These are phyloP conservation scores for Hippocampus comes DNA, from an alignment of 2,113 vertebrate genomes.

Conservation along the genomic window DNA sequence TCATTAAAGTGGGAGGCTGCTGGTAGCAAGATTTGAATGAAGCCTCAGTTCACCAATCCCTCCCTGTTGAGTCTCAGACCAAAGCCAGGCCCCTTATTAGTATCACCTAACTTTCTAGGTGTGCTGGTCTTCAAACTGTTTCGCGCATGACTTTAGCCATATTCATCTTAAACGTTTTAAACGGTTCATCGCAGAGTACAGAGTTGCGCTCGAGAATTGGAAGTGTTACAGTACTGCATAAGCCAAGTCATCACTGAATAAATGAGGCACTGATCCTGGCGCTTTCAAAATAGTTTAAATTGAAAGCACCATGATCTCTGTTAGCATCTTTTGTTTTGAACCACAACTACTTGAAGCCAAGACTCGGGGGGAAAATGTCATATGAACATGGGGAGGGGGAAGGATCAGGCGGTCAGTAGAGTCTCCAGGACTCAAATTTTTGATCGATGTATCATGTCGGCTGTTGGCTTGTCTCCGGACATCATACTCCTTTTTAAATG, in stretches of 20 bases:
- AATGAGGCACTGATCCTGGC: neutral
- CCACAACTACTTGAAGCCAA: constrained; percentile 5
- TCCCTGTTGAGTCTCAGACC: too few species aligned
- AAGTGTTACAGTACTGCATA: neutral
- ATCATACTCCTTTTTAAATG: constrained; percentile 9
- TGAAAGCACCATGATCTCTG: constrained; percentile 12
- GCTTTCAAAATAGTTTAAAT: constrained; percentile 9
- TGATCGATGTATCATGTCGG: constrained; percentile 5
- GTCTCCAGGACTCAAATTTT: neutral
- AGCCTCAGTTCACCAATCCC: too few species aligned
- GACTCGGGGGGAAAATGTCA: neutral
- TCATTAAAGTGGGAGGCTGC: too few species aligned
- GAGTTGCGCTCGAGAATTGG: too few species aligned
- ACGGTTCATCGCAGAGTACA: too few species aligned
- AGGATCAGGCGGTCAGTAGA: neutral
- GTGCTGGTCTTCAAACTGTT: neutral
- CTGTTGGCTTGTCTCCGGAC: constrained; percentile 27
- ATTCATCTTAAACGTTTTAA: neutral
- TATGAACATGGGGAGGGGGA: neutral
- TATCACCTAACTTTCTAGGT: too few species aligned
- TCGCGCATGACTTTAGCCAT: neutral
- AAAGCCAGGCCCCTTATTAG: too few species aligned
- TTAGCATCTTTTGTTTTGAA: constrained; percentile 6
- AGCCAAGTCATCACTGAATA: constrained; percentile 21
- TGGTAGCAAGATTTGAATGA: too few species aligned